A percentile compares a stretch with the other conserved stretches of the same genome.
phyloP scores from a whole-genome alignment of 2,888 invertebrate genomes.

The Lasioglossum morio region DNA sequence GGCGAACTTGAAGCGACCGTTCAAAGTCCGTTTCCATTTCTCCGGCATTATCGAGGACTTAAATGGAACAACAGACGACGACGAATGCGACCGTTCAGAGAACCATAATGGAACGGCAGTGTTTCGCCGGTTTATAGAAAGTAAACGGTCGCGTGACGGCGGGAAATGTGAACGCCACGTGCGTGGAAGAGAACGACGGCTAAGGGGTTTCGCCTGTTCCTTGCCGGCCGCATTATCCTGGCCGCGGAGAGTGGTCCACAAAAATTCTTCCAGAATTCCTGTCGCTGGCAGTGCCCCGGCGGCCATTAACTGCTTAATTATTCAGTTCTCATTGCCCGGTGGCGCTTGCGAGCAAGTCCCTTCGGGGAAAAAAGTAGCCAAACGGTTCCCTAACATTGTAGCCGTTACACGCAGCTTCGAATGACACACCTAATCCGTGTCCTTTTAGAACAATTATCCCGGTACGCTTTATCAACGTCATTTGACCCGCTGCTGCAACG shows the following conservation, averaged over 20 bases:
- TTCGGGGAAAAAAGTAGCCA: background rate
- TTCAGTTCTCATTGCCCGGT: background rate
- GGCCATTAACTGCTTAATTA: background rate
- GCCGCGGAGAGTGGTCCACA: background rate
- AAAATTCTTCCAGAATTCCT: background rate
- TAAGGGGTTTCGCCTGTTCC: constrained; percentile 78
- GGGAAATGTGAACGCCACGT: constrained; percentile 15
- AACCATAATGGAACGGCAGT: constrained; percentile 47
- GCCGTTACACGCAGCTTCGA: background rate
- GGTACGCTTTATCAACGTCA: no score
- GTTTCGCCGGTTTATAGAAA: constrained; percentile 51
- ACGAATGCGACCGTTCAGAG: constrained; percentile 12
- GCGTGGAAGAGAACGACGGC: constrained; percentile 27
- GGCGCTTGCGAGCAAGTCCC: background rate
- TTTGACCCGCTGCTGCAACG: no score
- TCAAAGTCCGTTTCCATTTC: constrained; percentile 18
- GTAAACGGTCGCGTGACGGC: constrained; percentile 50
- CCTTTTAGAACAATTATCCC: background rate
- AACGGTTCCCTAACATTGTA: background rate
- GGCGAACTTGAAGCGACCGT: background rate
- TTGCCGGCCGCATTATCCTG: constrained; percentile 79
- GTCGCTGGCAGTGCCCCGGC: no score
- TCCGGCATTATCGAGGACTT: constrained; percentile 13
- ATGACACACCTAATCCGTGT: background rate
- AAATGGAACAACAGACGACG: constrained; percentile 39